A percentile compares a stretch with the other conserved stretches of the same genome.
These are phyloP conservation scores for Hippopotamus amphibius DNA, from an alignment of 2,113 vertebrate species.

Conservation along the genomic window DNA sequence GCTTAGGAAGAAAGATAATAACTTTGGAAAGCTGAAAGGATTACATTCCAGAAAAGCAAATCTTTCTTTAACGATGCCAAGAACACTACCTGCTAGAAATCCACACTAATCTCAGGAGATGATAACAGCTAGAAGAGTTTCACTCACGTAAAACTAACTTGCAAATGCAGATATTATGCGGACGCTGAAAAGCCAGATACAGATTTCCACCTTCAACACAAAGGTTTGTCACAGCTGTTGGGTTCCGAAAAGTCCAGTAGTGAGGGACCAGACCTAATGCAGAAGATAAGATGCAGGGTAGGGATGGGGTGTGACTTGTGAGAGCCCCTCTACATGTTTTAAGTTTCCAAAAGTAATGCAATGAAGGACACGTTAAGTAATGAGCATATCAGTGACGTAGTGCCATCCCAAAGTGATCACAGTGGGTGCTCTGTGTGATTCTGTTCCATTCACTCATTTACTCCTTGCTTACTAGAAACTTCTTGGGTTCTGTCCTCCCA, in stretches of 20 bases:
- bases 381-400: not conserved
- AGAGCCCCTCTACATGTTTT: not conserved
- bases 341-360: not conserved
- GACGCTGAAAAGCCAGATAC: not conserved
- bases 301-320: not conserved
- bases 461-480: not conserved
- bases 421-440: not conserved
- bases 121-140: not conserved
- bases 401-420: not conserved
- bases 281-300: too few relatives aligned
- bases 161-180: not conserved
- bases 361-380: not conserved
- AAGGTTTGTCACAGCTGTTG: not conserved
- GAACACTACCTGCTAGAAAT: constrained; percentile 17
- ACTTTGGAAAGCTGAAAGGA: constrained; percentile 23
- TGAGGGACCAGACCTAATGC: not conserved
- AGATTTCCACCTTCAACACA: not conserved
- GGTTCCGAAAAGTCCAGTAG: not conserved
- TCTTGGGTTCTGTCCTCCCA: not conserved
- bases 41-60: not conserved
- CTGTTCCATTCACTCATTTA: not conserved
- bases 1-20: not conserved
- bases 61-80: constrained; percentile 50
- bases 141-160: not conserved
- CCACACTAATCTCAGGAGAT: not conserved